Evolutionary conservation across 2,113 vertebrate genomes (phyloP).

Genomic region (Rhineura floridana): DNA sequence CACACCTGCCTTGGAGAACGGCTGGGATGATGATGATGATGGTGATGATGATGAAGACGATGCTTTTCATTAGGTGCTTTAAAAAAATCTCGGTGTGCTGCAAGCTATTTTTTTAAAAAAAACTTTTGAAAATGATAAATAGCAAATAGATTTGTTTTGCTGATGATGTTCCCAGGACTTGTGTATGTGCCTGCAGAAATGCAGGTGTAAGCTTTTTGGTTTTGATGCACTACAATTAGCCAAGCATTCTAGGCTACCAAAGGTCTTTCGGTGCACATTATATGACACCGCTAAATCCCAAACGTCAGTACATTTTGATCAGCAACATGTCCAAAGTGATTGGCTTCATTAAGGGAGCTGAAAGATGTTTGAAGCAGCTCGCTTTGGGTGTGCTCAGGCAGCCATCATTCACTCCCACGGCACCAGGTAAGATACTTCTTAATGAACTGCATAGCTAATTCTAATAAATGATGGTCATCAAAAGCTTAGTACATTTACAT

Average conservation of each 20-base stretch:
- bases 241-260: not conserved
- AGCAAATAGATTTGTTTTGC: not conserved
- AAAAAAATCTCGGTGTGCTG: not conserved
- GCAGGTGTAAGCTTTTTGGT: not conserved
- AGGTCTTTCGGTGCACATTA: not conserved
- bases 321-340: not conserved
- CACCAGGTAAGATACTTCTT: no score
- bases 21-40: no score
- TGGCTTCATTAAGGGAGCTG: not conserved
- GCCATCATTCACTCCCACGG: not conserved
- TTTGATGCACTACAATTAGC: not conserved
- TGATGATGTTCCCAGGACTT: not conserved
- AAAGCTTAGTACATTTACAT: not conserved
- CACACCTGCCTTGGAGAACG: no score
- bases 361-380: not conserved
- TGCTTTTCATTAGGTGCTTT: not conserved
- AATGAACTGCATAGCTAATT: not conserved
- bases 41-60: no score
- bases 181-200: not conserved
- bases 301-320: not conserved
- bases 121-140: not conserved
- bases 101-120: not conserved
- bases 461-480: not conserved
- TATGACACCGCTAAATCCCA: not conserved
- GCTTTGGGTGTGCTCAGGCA: not conserved